phyloP scores from a whole-genome alignment of 2,888 invertebrate genomes.

The Dasysyrphus tricinctus region DNA sequence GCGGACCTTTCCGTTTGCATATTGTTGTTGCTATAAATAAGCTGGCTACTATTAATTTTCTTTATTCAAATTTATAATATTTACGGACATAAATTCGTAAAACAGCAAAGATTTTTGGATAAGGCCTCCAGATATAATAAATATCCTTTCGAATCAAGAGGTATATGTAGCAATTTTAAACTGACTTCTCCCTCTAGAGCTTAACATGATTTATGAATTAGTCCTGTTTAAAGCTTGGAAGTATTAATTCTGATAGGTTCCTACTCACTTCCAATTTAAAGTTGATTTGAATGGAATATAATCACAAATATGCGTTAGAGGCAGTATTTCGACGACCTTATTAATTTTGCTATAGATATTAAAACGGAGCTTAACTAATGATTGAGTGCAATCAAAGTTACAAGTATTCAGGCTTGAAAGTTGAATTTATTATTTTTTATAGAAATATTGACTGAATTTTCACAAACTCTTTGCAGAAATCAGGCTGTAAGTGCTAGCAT shows the following conservation, averaged over 20 bases:
- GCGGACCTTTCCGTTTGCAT: not conserved
- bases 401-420: too few species aligned
- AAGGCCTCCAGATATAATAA: constrained; percentile 41
- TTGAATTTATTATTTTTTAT: too few species aligned
- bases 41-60: constrained; percentile 23
- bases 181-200: constrained; percentile 32
- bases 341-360: too few species aligned
- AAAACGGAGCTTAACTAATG: too few species aligned
- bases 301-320: too few species aligned
- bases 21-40: constrained; percentile 12
- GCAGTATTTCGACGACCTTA: too few species aligned
- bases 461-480: too few species aligned
- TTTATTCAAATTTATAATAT: constrained; percentile 61
- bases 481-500: too few species aligned
- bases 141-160: constrained; percentile 42
- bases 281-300: too few species aligned
- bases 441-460: too few species aligned
- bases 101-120: constrained; percentile 23
- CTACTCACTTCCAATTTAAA: too few species aligned
- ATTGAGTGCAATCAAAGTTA: too few species aligned
- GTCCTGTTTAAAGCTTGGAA: constrained; percentile 47
- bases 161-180: constrained; percentile 54
- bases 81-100: constrained; percentile 45
- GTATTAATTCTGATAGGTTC: constrained; percentile 21
- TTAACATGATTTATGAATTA: constrained; percentile 64